Percentiles rank a stretch among this genome's conserved stretches.
These are phyloP conservation scores for Apis dorsata DNA, from an alignment of 1,140 invertebrate genomes.

Conservation along the genomic window DNA sequence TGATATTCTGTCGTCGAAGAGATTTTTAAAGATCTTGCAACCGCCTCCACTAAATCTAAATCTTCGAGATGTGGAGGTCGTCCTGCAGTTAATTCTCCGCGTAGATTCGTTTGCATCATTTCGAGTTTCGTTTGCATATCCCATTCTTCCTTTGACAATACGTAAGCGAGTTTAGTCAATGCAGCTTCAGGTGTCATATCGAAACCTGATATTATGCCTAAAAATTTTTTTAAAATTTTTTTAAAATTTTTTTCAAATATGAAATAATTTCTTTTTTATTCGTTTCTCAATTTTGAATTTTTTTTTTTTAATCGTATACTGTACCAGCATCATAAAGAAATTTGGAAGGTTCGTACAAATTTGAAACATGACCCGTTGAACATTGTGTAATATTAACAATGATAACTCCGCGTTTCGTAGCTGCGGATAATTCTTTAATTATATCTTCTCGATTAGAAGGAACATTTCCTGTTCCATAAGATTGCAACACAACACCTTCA, in stretches of 20 bases:
- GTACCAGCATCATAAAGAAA: slow-evolving; percentile 70
- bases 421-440: slow-evolving; percentile 86
- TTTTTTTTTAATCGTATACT: slow-evolving; percentile 8
- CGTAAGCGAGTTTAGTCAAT: slow-evolving; percentile 94
- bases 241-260: too few species aligned
- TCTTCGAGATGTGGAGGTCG: slow-evolving; percentile 76
- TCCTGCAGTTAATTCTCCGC: slow-evolving; percentile 84
- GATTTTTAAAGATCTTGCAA: slow-evolving; percentile 84
- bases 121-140: slow-evolving; percentile 86
- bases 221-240: not conserved
- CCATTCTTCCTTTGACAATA: slow-evolving; percentile 92
- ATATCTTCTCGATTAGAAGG: slow-evolving; percentile 92
- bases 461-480: slow-evolving; percentile 96
- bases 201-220: slow-evolving; percentile 91
- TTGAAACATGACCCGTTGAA: slow-evolving; percentile 86
- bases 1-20: slow-evolving; percentile 85
- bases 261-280: too few species aligned
- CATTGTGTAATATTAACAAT: slow-evolving; percentile 98
- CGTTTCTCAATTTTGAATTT: too few species aligned
- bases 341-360: slow-evolving; percentile 90
- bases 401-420: slow-evolving; percentile 90
- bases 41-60: slow-evolving; percentile 84
- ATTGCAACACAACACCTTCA: slow-evolving; percentile 94
- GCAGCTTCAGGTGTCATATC: slow-evolving; percentile 98
- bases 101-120: slow-evolving; percentile 90